These are phyloP conservation scores for Disparrhopalites patrizii DNA, from an alignment of 2,888 invertebrate species.

Conservation along the genomic window DNA sequence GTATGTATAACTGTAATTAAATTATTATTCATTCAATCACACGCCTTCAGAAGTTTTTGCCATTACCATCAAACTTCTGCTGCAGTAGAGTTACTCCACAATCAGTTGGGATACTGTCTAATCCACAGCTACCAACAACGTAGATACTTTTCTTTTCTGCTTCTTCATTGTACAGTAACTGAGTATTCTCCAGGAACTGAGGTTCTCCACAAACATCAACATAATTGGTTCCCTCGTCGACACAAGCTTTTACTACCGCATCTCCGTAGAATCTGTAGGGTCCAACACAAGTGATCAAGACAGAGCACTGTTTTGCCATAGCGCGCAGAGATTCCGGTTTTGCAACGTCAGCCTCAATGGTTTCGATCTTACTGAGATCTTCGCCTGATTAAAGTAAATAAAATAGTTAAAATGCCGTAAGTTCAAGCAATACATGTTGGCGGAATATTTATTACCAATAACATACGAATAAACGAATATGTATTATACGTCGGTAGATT, in stretches of 20 bases:
- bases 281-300: conserved; percentile 89
- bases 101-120: conserved; percentile 88
- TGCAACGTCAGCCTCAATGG: conserved; percentile 59
- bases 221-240: conserved; percentile 74
- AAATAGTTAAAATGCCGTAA: neutral
- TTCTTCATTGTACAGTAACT: conserved; percentile 68
- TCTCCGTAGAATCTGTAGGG: conserved; percentile 87
- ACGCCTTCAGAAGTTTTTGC: neutral
- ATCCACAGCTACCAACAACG: conserved; percentile 81
- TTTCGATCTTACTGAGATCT: conserved; percentile 35
- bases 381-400: conserved; percentile 27
- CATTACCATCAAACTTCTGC: conserved; percentile 72
- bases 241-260: conserved; percentile 82
- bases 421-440: neutral
- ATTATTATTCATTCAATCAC: neutral
- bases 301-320: conserved; percentile 74
- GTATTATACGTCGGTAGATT: no score
- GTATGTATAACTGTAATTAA: neutral
- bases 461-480: no score
- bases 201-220: conserved; percentile 65
- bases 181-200: conserved; percentile 74
- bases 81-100: conserved; percentile 76
- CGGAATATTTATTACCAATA: no score
- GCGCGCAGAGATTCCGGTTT: conserved; percentile 67
- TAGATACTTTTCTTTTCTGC: conserved; percentile 78